Evolutionary conservation across 2,113 vertebrate species (phyloP).

Genomic region (Colistium nudipinnis): DNA sequence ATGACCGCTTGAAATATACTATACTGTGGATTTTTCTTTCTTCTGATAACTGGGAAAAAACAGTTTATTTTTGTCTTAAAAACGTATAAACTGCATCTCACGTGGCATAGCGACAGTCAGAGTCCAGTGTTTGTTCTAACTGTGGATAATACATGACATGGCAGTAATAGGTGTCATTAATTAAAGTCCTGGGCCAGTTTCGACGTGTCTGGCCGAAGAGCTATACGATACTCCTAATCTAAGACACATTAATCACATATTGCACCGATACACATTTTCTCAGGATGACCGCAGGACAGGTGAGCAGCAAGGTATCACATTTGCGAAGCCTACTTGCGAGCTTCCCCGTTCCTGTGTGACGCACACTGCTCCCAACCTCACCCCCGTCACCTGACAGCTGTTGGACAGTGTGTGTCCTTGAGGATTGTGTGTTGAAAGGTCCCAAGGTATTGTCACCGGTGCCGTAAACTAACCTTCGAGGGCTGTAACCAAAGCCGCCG

Average conservation of each 20-base stretch:
- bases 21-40: neutral
- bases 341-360: slow-evolving; percentile 63
- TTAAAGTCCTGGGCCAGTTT: slow-evolving; percentile 87
- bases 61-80: neutral
- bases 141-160: slow-evolving; percentile 64
- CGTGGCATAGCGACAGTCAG: neutral
- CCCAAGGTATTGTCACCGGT: slow-evolving; percentile 81
- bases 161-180: slow-evolving; percentile 85
- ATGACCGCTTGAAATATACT: too few relatives aligned
- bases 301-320: slow-evolving; percentile 59
- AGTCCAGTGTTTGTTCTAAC: slow-evolving; percentile 43
- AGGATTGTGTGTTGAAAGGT: slow-evolving; percentile 85
- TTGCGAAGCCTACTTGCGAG: slow-evolving; percentile 33
- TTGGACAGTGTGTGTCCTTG: slow-evolving; percentile 66
- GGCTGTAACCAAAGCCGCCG: slow-evolving; percentile 84
- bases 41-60: neutral
- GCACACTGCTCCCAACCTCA: slow-evolving; percentile 69
- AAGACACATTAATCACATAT: slow-evolving; percentile 91
- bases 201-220: slow-evolving; percentile 84
- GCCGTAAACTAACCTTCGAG: slow-evolving; percentile 86
- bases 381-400: slow-evolving; percentile 65
- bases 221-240: slow-evolving; percentile 85
- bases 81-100: neutral
- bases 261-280: slow-evolving; percentile 70
- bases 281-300: slow-evolving; percentile 63